phyloP scores from a whole-genome alignment of 2,113 vertebrate species.

The Synchiropus splendidus region DNA sequence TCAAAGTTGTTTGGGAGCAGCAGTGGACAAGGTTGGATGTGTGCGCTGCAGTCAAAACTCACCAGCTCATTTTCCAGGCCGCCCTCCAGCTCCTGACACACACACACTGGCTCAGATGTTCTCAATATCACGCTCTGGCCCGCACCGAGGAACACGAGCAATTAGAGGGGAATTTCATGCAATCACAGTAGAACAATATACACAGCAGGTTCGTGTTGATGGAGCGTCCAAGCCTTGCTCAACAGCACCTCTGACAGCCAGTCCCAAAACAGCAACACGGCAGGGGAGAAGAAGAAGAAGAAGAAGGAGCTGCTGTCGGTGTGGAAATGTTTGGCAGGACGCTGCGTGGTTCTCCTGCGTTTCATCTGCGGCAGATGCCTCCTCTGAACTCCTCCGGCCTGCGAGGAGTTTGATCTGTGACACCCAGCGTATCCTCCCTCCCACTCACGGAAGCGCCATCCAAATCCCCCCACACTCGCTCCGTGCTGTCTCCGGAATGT shows the following conservation, averaged over 20 bases:
- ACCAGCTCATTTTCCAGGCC: conserved; percentile 34
- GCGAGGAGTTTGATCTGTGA: conserved; percentile 40
- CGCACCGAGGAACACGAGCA: conserved; percentile 29
- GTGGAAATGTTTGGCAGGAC: conserved; percentile 29
- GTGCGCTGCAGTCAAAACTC: conserved; percentile 10
- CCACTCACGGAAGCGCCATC: conserved; percentile 24
- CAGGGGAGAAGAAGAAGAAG: background rate
- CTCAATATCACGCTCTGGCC: conserved; percentile 38
- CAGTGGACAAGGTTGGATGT: too few species aligned
- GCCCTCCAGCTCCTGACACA: conserved; percentile 19
- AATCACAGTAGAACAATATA: conserved; percentile 49
- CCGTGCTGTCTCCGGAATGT: conserved; percentile 13
- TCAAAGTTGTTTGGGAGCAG: too few species aligned
- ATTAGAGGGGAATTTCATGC: conserved; percentile 49
- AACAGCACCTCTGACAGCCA: conserved; percentile 26
- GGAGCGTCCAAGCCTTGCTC: conserved; percentile 13
- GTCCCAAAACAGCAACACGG: conserved; percentile 13
- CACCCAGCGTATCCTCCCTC: conserved; percentile 36
- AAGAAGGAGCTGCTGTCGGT: conserved; percentile 18
- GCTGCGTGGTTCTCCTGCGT: conserved; percentile 26
- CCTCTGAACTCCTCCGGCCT: conserved; percentile 45
- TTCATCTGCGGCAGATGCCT: too few species aligned
- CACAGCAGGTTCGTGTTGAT: conserved; percentile 32
- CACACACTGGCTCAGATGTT: conserved; percentile 40
- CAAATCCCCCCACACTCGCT: conserved; percentile 3